Base-by-base conservation (phyloP, 2,113 vertebrate genomes). In the Eubucco bourcierii region DNA sequence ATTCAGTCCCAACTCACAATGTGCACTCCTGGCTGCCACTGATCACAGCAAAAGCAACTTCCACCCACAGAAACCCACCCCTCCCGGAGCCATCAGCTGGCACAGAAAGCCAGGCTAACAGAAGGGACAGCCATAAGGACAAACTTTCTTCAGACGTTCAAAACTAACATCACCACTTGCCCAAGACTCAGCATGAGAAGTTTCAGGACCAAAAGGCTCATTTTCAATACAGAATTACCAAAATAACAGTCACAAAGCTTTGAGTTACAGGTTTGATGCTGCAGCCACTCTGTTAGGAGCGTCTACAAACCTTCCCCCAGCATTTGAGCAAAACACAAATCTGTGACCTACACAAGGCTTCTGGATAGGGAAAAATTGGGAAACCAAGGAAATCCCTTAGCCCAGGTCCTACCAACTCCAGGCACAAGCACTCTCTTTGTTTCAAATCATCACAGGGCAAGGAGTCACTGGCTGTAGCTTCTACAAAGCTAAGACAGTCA, bases 361-460 rank as follows among this genome's bases (percentile, higher is more conserved):
- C 63, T 47, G n/a, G 27, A 67, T 9, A 56, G 28, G 18, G 31
- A 50, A 93, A 78, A 82, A 27, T 0, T 58, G 31, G 52, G 79
- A 89, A 73, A 31, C 28, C 55, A 56, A 29, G 55, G 28, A 56
- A 56, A 56, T 56, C 60, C 61, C 46, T 65, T 20, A 61, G 47
- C 33, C 0, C 4, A 83, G 31, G 25, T 83, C 50, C 61, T 16
- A 55, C 19, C 3, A 3, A 66, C 50, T 59, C 75, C 65, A 81
- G 65, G 33, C 91, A 80, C 20, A 46, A 90, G 76, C 29, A 79
- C 53, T 80, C 18, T 37, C 64, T 63, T 79, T 92, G 53, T 83
- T 94, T 81, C 80, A 84, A 90, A 93, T 63, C 84, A 86, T 5
- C 46, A 68, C 70, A 75, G 50, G 50, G 44, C 82, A 95, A 95